Evolutionary conservation across 2,113 vertebrate species (phyloP), one percentile per base, ranked within the genome.

Genomic region (Prunella fulvescens): DNA sequence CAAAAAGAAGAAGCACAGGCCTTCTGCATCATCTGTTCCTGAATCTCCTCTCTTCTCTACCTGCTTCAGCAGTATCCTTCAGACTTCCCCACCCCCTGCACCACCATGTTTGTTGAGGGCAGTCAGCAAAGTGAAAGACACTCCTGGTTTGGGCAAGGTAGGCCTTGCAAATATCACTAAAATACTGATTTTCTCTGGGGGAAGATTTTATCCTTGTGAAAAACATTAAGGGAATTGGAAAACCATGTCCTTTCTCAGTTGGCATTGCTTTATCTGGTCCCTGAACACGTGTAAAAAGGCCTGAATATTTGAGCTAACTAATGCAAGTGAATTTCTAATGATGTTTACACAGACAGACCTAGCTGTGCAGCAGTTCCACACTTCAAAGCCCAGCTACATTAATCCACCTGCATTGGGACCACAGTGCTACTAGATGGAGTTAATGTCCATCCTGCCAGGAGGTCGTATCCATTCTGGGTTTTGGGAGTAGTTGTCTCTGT

Each of bases 91-190:
- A 11, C 99, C 99, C 14, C 99, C 99, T 1, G 99, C 99, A 40
- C 99, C 99, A 1, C 99, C 99, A 69, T 99, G 99, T 89, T 98
- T 99, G 66, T 97, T 99, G 77, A 98, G 99, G 45, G 99, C 99
- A 5, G 98, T 99, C 94, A 99, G 98, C 97, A 99, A 99, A 97
- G 98, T 99, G 96, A 99, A 99, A 97, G 99, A 99, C 92, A 99
- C 98, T 5, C 99, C 99, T 3, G 99, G 99, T 57, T 96, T 99
- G 70, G 99, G 99, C 96, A 99, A 99, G 99, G 99, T 99, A 99
- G 74, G 97, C 24, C 4, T 67, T 61, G 37, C 19, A 2, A 97
- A 86, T 19, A 11, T 78, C 74, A 65, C 44, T 72, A 19, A 72
- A 83, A 39, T 7, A 11, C 29, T 48, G 62, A 7, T 57, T 92